phyloP scores from a whole-genome alignment of 2,113 vertebrate species.

The Hypanus sabinus region DNA sequence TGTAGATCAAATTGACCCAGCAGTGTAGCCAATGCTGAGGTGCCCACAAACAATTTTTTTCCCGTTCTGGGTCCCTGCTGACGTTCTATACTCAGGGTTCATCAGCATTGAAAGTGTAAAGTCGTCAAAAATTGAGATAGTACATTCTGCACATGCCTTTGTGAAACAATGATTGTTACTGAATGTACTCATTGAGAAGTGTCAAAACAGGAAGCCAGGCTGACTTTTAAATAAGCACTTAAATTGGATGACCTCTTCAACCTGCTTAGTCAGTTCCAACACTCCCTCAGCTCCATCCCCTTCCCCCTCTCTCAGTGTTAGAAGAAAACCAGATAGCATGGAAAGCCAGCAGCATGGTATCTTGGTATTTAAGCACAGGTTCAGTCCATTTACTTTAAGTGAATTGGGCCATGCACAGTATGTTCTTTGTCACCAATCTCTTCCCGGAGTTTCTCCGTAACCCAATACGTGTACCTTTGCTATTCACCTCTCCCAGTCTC shows the following conservation, averaged over 20 bases:
- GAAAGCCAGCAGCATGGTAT: not conserved
- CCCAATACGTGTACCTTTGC: too few relatives aligned
- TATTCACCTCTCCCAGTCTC: too few relatives aligned
- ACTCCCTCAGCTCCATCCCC: too few relatives aligned
- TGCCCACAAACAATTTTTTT: not conserved
- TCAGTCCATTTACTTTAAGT: not conserved
- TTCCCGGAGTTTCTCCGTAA: too few relatives aligned
- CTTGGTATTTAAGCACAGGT: too few relatives aligned
- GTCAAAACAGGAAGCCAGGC: constrained; percentile 29
- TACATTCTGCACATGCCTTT: not conserved
- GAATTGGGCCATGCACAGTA: too few relatives aligned
- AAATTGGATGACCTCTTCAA: not conserved
- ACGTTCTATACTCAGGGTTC: not conserved
- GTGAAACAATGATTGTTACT: constrained; percentile 1
- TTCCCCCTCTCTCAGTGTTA: too few relatives aligned
- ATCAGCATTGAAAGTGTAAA: not conserved
- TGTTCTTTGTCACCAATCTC: too few relatives aligned
- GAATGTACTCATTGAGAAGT: not conserved
- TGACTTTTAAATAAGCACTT: not conserved
- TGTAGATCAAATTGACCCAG: not conserved
- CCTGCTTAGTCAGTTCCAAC: not conserved
- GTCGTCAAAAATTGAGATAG: not conserved
- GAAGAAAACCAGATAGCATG: not conserved
- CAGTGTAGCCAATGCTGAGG: not conserved
- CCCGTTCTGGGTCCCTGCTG: not conserved